Conservation (phyloP, 2,888 invertebrate genomes). For the Noctua janthe region DNA sequence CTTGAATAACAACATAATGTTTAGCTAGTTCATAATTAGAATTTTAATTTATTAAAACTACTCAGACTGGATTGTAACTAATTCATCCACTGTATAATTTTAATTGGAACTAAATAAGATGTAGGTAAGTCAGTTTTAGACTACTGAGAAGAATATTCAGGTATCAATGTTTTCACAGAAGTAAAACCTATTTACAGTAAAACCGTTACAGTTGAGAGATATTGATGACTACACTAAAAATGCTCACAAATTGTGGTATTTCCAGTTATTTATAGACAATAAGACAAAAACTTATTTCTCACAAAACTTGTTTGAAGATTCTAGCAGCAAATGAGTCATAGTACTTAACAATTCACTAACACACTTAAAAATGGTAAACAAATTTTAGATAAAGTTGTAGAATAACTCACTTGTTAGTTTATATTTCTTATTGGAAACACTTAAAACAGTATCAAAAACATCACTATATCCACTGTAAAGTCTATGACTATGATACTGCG, state of each 20-base stretch:
- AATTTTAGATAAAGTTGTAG: slow-evolving; percentile 3
- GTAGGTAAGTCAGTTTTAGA: background rate
- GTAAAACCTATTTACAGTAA: background rate
- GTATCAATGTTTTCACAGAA: slow-evolving; percentile 12
- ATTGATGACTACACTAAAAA: slow-evolving; percentile 6
- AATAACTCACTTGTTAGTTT: slow-evolving; percentile 53
- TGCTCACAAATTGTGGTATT: slow-evolving; percentile 22
- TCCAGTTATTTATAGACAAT: slow-evolving; percentile 23
- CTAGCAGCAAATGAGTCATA: slow-evolving; percentile 60
- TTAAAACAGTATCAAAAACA: slow-evolving; percentile 41
- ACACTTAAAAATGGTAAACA: slow-evolving; percentile 38
- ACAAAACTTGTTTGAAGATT: slow-evolving; percentile 48
- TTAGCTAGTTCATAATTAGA: slow-evolving; percentile 40
- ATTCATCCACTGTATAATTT: slow-evolving; percentile 11
- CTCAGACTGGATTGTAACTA: slow-evolving; percentile 21
- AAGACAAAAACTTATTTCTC: slow-evolving; percentile 33
- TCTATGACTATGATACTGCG: slow-evolving; percentile 41
- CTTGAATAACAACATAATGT: slow-evolving; percentile 43
- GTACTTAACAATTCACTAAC: slow-evolving; percentile 26
- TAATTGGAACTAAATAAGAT: slow-evolving; percentile 10
- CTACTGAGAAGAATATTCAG: background rate
- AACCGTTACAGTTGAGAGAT: background rate
- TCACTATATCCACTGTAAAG: slow-evolving; percentile 38
- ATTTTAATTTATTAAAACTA: slow-evolving; percentile 40
- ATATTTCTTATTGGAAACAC: slow-evolving; percentile 30